phyloP scores from a whole-genome alignment of 2,797 vertebrate species.

The Pipistrellus pygmaeus region DNA sequence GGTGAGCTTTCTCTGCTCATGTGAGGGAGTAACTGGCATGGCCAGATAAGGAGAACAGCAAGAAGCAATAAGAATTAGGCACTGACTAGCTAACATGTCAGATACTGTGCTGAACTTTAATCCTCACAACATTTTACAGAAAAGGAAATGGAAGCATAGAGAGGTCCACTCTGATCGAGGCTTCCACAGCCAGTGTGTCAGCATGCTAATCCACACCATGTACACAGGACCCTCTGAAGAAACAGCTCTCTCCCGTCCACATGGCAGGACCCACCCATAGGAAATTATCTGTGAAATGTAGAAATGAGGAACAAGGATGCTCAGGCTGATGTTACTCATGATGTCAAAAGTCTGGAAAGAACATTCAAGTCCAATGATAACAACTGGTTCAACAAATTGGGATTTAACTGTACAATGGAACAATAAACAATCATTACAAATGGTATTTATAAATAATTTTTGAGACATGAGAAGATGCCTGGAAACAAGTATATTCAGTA shows the following conservation, averaged over 20 bases:
- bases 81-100: not conserved
- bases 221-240: not conserved
- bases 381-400: conserved; percentile 3
- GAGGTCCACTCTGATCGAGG: not conserved
- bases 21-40: not conserved
- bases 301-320: not conserved
- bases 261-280: not conserved
- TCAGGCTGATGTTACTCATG: not conserved
- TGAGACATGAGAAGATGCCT: not conserved
- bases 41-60: not conserved
- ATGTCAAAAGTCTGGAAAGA: conserved; percentile 26
- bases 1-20: not conserved
- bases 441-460: conserved; percentile 40
- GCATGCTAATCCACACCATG: not conserved
- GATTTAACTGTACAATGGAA: not conserved
- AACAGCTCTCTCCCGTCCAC: not conserved
- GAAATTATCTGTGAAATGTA: not conserved
- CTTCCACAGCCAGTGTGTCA: not conserved
- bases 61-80: not conserved
- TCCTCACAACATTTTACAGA: not conserved
- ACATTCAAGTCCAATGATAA: not conserved
- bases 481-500: conserved; percentile 10
- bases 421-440: conserved; percentile 35
- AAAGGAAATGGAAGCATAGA: not conserved
- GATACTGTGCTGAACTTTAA: conserved; percentile 22